A percentile compares a stretch with the other conserved stretches of the same genome.
phyloP scores from a whole-genome alignment of 2,113 vertebrate genomes.

The Alethe diademata region DNA sequence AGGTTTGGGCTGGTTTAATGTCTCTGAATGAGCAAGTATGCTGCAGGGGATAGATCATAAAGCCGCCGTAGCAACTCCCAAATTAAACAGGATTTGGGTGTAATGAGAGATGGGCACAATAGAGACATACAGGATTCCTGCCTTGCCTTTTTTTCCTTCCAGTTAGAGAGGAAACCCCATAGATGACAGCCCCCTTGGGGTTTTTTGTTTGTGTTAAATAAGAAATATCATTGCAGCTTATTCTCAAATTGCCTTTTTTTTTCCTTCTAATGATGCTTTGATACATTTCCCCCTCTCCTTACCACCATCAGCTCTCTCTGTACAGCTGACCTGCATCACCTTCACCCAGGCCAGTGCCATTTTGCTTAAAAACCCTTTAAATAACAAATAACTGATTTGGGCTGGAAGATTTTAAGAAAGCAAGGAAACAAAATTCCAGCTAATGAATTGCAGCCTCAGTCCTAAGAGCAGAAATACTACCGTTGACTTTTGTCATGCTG shows the following conservation, averaged over 20 bases:
- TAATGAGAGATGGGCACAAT: background rate
- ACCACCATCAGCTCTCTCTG: background rate
- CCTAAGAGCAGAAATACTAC: background rate
- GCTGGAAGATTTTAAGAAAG: background rate
- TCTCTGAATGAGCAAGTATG: background rate
- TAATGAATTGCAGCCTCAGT: background rate
- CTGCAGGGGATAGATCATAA: background rate
- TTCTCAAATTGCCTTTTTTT: background rate
- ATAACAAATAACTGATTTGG: background rate
- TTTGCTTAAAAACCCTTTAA: background rate
- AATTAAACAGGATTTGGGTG: background rate
- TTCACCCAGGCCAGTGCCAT: background rate
- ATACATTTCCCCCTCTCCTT: background rate
- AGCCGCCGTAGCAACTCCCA: background rate
- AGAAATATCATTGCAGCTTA: background rate
- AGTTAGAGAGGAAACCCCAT: background rate
- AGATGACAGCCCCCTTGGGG: fast-evolving
- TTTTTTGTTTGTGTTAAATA: background rate
- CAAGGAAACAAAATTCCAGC: background rate
- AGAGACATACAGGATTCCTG: background rate
- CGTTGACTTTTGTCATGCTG: background rate
- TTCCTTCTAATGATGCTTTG: background rate
- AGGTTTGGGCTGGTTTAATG: background rate
- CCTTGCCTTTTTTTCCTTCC: background rate
- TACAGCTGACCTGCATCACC: background rate